Evolutionary conservation across 2,113 vertebrate species (phyloP).

Genomic region (Nesogale talazaci): DNA sequence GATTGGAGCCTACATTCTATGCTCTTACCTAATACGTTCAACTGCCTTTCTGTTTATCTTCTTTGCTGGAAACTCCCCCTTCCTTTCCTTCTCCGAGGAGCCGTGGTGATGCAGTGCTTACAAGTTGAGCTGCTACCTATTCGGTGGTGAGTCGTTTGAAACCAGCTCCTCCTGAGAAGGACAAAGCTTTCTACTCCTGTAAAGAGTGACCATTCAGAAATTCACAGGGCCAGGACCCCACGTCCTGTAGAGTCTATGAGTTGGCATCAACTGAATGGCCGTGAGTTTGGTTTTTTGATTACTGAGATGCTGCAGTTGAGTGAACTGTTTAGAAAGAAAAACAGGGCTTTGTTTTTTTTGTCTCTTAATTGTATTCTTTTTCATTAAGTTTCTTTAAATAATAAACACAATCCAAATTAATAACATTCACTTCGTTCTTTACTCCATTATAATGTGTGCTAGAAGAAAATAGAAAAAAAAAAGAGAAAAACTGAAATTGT

Average conservation of each 20-base stretch:
- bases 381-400: constrained; percentile 6
- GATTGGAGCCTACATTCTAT: neutral
- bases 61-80: neutral
- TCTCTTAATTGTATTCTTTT: constrained; percentile 15
- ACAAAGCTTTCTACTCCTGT: too few species aligned
- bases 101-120: too few species aligned
- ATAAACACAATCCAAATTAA: neutral
- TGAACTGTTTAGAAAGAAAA: constrained; percentile 11
- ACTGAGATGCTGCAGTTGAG: neutral
- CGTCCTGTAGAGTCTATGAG: too few species aligned
- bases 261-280: too few species aligned
- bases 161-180: too few species aligned
- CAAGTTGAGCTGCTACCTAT: too few species aligned
- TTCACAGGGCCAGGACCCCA: too few species aligned
- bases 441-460: neutral
- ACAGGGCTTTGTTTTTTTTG: neutral
- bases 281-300: too few species aligned
- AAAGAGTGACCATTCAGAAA: too few species aligned
- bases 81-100: neutral
- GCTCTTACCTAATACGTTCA: neutral
- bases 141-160: too few species aligned
- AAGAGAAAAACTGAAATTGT: constrained; percentile 12
- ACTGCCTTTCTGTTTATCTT: neutral
- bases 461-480: neutral
- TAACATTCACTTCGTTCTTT: constrained; percentile 9